Evolutionary conservation across 2,888 invertebrate species (phyloP).

Genomic region (Nectonema munidae): DNA sequence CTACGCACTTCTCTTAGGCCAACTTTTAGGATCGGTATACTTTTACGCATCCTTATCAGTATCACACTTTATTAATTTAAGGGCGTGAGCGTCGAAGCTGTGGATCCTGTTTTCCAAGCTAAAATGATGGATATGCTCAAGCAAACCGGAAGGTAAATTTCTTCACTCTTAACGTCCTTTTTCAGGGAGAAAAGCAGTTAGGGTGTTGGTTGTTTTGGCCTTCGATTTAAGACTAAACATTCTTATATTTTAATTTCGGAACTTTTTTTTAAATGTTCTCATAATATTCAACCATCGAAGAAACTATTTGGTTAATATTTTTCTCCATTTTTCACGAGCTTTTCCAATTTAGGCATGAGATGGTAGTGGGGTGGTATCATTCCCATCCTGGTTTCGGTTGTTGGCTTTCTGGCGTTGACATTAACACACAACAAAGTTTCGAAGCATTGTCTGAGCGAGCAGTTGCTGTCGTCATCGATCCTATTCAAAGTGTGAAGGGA

Average conservation of each 20-base stretch:
- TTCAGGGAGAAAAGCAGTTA: no score
- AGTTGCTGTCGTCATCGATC: slow-evolving; percentile 94
- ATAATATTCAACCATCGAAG: no score
- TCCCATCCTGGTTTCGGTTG: slow-evolving; percentile 99
- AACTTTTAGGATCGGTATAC: no score
- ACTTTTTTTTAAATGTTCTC: no score
- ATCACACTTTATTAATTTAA: slow-evolving; percentile 19
- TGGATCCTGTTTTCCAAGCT: slow-evolving; percentile 95
- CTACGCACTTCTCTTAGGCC: no score
- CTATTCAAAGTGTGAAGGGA: slow-evolving; percentile 94
- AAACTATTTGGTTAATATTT: background rate
- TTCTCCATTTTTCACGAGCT: background rate
- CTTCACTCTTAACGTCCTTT: background rate
- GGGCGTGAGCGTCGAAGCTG: slow-evolving; percentile 95
- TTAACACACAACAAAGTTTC: slow-evolving; percentile 95
- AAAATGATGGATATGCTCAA: slow-evolving; percentile 92
- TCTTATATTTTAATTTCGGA: no score
- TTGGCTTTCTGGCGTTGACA: slow-evolving; percentile 88
- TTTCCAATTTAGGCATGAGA: slow-evolving; percentile 40
- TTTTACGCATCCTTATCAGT: no score
- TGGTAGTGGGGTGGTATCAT: slow-evolving; percentile 95
- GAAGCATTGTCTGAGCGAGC: slow-evolving; percentile 88
- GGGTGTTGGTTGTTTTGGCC: no score
- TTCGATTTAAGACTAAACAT: no score
- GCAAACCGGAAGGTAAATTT: slow-evolving; percentile 43